A percentile compares a stretch with the other conserved stretches of the same genome.
Conservation (phyloP, 2,113 vertebrate species). For the Sialia sialis region DNA sequence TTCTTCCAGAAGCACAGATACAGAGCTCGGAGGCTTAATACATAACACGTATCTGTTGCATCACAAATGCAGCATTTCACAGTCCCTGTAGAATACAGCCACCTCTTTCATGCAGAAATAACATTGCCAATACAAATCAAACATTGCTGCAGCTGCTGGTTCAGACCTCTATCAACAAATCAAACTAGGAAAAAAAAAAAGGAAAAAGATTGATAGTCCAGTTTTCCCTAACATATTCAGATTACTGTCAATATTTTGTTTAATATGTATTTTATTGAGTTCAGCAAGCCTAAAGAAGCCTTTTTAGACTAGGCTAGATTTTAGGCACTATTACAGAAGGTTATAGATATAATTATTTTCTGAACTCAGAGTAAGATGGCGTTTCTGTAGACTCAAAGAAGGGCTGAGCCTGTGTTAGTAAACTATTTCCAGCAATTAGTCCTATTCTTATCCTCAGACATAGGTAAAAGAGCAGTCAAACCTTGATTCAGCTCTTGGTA, state of each 20-base stretch:
- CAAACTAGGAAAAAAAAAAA: background rate
- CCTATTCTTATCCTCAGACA: background rate
- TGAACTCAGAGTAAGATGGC: background rate
- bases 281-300: background rate
- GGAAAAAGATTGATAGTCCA: background rate
- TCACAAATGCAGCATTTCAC: background rate
- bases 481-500: background rate
- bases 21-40: background rate
- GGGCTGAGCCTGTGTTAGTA: background rate
- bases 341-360: background rate
- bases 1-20: background rate
- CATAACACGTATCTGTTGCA: background rate
- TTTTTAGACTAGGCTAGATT: background rate
- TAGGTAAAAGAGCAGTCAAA: background rate
- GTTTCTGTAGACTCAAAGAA: background rate
- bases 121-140: background rate
- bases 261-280: background rate
- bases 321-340: background rate
- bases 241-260: background rate
- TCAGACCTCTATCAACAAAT: background rate
- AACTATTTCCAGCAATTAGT: background rate
- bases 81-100: background rate
- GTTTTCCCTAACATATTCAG: background rate
- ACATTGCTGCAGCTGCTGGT: background rate
- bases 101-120: background rate